Base-by-base conservation (phyloP, 2,888 invertebrate species). In the Gonocerus acuteangulatus region DNA sequence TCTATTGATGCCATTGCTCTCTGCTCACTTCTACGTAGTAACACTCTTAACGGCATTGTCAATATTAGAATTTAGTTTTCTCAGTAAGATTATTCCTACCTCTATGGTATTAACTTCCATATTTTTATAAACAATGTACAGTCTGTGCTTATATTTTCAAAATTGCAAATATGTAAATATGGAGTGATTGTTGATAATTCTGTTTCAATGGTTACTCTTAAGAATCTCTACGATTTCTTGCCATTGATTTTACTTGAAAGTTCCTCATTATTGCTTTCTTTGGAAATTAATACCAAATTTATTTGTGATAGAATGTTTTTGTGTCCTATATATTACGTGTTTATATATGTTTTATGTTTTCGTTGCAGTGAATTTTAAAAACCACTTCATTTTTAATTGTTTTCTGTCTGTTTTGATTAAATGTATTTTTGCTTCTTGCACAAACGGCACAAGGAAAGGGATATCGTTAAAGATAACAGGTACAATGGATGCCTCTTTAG, bases 21-120 rank as follows among this genome's bases (percentile, higher is more conserved):
- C 16, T 54, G 39, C 42, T 54, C 42, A 39, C 34, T 42, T 54
- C 34, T 27, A 27, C 27, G 9, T 9, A 27, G 27, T 9, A 27
- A 6, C 27, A 6, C n/a, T 6, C 4, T 27, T 4, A 27, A 27
- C 27, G 27, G 9, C 4, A 27, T 6, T 27, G 27, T 27, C 27
- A 27, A 27, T 27, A 27, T 27, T 27, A 27, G 27, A 27, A 27
- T 6, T 27, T 27, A 27, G 27, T 9, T 27, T 4, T 27, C 27
- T 27, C 4, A 27, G 9, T 4, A 27, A 27, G 9, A 27, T 27
- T 6, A 27, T 27, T 27, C 27, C 54, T 54, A 54, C 54, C 54
- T 54, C 54, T 22, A 19, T 54, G 21, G 39, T 42, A 54, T 23
- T 54, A 36, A 42, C 54, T 54, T 54, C 54, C 54, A 54, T 54